Percentiles rank a stretch among this genome's conserved stretches.
phyloP scores from a whole-genome alignment of 2,113 vertebrate species.

The Ascaphus truei region DNA sequence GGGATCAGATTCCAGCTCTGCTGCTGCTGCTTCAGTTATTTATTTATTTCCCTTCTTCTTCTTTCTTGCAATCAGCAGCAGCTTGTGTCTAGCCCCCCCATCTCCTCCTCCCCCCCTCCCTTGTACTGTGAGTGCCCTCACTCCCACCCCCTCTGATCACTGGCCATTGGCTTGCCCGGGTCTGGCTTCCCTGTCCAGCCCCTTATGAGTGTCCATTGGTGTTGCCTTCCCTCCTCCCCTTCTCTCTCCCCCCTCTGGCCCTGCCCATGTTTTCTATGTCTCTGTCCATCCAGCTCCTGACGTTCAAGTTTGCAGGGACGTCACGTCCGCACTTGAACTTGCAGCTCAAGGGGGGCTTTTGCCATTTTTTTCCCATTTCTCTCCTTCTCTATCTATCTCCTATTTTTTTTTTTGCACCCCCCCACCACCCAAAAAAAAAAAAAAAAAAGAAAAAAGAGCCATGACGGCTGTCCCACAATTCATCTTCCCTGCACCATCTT shows the following conservation, averaged over 20 bases:
- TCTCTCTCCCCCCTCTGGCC: slow-evolving; percentile 81
- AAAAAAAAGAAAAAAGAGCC: slow-evolving; percentile 76
- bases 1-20: slow-evolving; percentile 17
- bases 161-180: slow-evolving; percentile 70
- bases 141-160: slow-evolving; percentile 57
- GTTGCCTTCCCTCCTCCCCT: slow-evolving; percentile 91
- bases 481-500: slow-evolving; percentile 98
- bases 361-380: slow-evolving; percentile 95
- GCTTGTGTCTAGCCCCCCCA: slow-evolving; percentile 34
- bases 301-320: slow-evolving; percentile 99
- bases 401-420: slow-evolving; percentile 41
- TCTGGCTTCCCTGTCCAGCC: slow-evolving; percentile 89
- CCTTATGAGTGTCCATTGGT: slow-evolving; percentile 98
- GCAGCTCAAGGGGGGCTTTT: slow-evolving; percentile 96
- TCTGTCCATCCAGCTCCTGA: slow-evolving; percentile 98
- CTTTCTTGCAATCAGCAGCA: slow-evolving; percentile 16
- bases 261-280: slow-evolving; percentile 98
- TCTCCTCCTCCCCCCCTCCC: slow-evolving; percentile 25
- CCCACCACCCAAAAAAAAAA: slow-evolving; percentile 43
- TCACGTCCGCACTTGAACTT: slow-evolving; percentile 99
- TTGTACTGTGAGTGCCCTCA: slow-evolving; percentile 46
- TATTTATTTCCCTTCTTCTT: not conserved
- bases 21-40: not conserved
- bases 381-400: slow-evolving; percentile 53
- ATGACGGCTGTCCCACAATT: slow-evolving; percentile 98